Evolutionary conservation across 30 jellyfish, hydroid and myxozoan species (phyloP), one percentile per base, ranked within the genome.

Genomic region (Sanderia malayensis): DNA sequence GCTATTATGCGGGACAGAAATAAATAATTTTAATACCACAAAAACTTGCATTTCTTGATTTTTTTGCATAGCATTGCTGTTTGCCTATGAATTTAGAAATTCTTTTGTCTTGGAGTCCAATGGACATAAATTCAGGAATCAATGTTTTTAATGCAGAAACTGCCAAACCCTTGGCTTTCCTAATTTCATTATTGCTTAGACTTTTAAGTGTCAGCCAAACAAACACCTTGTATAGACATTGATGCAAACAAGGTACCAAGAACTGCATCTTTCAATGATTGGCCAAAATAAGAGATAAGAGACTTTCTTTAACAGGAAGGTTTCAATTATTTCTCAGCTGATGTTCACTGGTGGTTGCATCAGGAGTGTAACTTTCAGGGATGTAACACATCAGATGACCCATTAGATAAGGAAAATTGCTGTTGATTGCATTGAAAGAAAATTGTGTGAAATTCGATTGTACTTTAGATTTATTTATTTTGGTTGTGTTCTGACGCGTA

Each of bases 131-230:
- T 37, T 37, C 52, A 37, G 52, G 52, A 37, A 37, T 37, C 52
- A 37, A 37, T 37, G 52, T 37, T 37, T 37, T 37, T 37, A 37
- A 37, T 37, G 52, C 52, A 37, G 52, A 37, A 37, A 37, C 52
- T 37, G 52, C 52, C 52, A 37, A 37, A 37, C 52, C 52, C 13
- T 37, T 37, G 52, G 52, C 52, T 37, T 37, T 37, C 52, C 52
- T 37, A 37, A 37, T 37, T n/a, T 37, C 52, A 37, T 37, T 37
- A 4, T 37, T 6, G 13, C 52, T n/a, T 37, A 4, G 52, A 37
- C 52, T 4, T 37, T 37, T 37, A 13, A 37, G 13, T 37, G 52
- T 37, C 52, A 37, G 52, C 52, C 52, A 37, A 37, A 37, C 52
- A 37, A 37, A 37, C 52, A 37, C 52, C 52, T 4, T 37, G 52